Evolutionary conservation across 1,140 invertebrate genomes (phyloP), one percentile per base, ranked within the genome.

Genomic region (Druon quercuslanigerum): DNA sequence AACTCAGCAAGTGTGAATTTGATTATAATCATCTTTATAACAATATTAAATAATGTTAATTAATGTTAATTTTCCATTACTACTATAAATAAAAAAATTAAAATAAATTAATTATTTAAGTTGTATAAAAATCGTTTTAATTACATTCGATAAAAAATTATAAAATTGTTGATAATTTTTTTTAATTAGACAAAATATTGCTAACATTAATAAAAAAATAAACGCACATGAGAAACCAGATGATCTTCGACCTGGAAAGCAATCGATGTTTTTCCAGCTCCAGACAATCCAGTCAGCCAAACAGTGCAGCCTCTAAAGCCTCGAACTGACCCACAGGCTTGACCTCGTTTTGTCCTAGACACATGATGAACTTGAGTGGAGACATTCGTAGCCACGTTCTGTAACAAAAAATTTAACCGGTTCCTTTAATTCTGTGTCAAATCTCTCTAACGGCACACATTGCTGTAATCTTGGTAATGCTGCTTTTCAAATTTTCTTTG

Each of bases 211-310:
- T 19, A 51, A 51, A 33, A 20, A 14, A 7, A 11, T 46, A 9
- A 8, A 76, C 74, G n/a, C 75, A 85, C 86, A 20, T 80, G 86
- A 71, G 86, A 82, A 4, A 87, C 60, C 33, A 87, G 80, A 40
- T 84, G 74, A 20, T 87, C 80, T 71, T 88, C 87, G 0, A 84
- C 54, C 20, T 82, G 79, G 52, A 99, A 99, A 11, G 98, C 97
- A 72, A 99, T 96, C 11, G 98, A 99, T 1, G 98, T 99, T 92
- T 99, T 99, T 2, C 99, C 99, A 77, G 99, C 97, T 0, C 98
- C 98, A 70, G 98, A 99, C 16, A 98, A 92, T 84, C 98, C 98
- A 6, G 98, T 99, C 86, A 99, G 96, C 98, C 98, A 99, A 16
- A 99, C 95, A 0, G 98, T 99, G 87, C 98, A 99, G 57, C 98